A percentile compares a stretch with the other conserved stretches of the same genome.
phyloP scores from a whole-genome alignment of 1,140 invertebrate species.

The Atta cephalotes region DNA sequence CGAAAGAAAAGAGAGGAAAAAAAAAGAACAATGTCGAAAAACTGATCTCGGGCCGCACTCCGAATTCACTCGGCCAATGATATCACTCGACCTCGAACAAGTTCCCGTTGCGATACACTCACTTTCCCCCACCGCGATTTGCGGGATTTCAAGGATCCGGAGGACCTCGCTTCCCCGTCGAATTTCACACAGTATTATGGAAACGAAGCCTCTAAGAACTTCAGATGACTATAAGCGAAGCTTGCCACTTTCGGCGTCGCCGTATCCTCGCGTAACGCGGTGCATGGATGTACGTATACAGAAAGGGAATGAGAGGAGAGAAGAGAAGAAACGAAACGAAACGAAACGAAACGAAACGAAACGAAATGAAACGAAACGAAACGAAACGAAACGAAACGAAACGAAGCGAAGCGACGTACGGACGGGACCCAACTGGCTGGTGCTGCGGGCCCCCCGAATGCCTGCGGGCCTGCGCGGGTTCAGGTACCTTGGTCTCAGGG shows the following conservation, averaged over 20 bases:
- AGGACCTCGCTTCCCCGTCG: neutral
- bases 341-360: conserved; percentile 43
- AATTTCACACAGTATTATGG: conserved; percentile 13
- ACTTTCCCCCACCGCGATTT: conserved; percentile 45
- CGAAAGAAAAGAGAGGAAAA: neutral
- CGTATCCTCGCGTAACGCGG: conserved; percentile 15
- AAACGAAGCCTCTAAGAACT: neutral
- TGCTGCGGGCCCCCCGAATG: conserved; percentile 77
- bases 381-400: conserved; percentile 73
- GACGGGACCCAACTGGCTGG: conserved; percentile 84
- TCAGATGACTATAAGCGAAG: neutral
- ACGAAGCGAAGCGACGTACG: conserved; percentile 80
- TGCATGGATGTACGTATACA: conserved; percentile 31
- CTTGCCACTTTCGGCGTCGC: conserved; percentile 59
- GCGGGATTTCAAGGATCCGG: conserved; percentile 35
- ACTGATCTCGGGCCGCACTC: conserved; percentile 40
- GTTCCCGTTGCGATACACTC: conserved; percentile 46
- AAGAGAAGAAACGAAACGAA: conserved; percentile 46
- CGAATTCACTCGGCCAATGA: conserved; percentile 54
- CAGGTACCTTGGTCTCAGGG: conserved; percentile 70
- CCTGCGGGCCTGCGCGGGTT: conserved; percentile 71
- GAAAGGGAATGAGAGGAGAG: conserved; percentile 41
- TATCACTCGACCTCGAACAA: conserved; percentile 68
- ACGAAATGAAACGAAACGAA: too few species aligned
- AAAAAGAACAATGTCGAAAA: conserved; percentile 26